Conservation (phyloP, 2,113 vertebrate species). For the Epinephelus moara region DNA sequence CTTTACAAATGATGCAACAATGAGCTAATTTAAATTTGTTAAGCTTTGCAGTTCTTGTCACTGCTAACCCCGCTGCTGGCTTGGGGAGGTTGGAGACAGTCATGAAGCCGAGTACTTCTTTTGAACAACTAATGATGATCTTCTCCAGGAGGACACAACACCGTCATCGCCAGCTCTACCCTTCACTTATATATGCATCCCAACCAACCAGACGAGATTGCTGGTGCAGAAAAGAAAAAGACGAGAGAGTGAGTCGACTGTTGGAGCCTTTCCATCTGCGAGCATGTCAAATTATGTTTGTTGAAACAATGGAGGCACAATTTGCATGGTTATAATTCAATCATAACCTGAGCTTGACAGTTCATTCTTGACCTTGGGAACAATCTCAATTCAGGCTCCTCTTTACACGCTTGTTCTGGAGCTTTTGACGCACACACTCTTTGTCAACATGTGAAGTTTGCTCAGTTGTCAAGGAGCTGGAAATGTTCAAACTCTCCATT, state of each 20-base stretch:
- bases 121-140: not conserved
- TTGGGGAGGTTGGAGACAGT: not conserved
- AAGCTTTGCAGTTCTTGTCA: not conserved
- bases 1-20: slow-evolving; percentile 3
- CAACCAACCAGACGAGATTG: not conserved
- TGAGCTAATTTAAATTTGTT: not conserved
- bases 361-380: not conserved
- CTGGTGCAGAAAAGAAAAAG: not conserved
- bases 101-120: not conserved
- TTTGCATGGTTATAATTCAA: not conserved
- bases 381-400: not conserved
- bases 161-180: not conserved
- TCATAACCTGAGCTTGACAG: not conserved
- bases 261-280: not conserved
- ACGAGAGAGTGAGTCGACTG: not conserved
- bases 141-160: not conserved
- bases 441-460: not conserved
- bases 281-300: not conserved
- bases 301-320: not conserved
- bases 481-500: not conserved
- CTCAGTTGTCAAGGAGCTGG: not conserved
- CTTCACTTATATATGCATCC: not conserved
- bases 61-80: not conserved
- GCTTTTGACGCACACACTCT: not conserved
- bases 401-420: too few relatives aligned